Evolutionary conservation across 2,888 invertebrate species (phyloP), one percentile per base, ranked within the genome.

Genomic region (Limnephilus auricula): DNA sequence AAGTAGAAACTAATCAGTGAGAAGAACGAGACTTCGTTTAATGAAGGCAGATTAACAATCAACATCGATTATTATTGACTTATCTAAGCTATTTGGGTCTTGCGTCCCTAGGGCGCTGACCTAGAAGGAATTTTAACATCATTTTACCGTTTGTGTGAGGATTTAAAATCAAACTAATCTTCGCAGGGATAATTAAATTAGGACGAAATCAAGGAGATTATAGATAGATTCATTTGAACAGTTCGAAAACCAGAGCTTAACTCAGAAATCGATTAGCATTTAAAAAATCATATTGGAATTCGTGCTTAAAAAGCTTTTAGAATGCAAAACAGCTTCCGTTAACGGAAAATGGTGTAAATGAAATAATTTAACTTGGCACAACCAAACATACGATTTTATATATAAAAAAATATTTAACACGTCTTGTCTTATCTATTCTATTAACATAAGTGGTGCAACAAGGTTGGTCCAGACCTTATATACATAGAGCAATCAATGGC

Each of bases 21-120:
- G 65, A n/a, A 5, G 65, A 25, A 65, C 9, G 30, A 65, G 15
- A 6, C 31, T 30, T 50, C 86, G 65, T 45, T 32, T 86, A 86
- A 65, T 86, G 86, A 86, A 50, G 30, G 65, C 45, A 32, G 86
- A 65, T 89, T 90, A 40, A 90, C 65, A 90, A 80, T 84, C 89
- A 89, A 79, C 65, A 85, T 9, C 12, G 31, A n/a, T 65, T 65
- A 65, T 65, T 65, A 65, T 65, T 65, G 65, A 65, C 65, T 65
- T 65, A 65, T n/a, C 25, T 65, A 9, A 65, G 25, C 65, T 65
- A 18, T 25, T 65, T 65, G 9, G 25, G 65, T 65, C 65, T 65
- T 9, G 25, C 25, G 65, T 65, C n/a, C 9, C 40, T n/a, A n/a
- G 85, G 13, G n/a, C 9, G 40, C 37, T 40, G 37, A 85, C 40